A percentile compares a stretch with the other conserved stretches of the same genome.
Evolutionary conservation across 1,140 invertebrate genomes (phyloP).

Genomic region (Cotesia chilonis): DNA sequence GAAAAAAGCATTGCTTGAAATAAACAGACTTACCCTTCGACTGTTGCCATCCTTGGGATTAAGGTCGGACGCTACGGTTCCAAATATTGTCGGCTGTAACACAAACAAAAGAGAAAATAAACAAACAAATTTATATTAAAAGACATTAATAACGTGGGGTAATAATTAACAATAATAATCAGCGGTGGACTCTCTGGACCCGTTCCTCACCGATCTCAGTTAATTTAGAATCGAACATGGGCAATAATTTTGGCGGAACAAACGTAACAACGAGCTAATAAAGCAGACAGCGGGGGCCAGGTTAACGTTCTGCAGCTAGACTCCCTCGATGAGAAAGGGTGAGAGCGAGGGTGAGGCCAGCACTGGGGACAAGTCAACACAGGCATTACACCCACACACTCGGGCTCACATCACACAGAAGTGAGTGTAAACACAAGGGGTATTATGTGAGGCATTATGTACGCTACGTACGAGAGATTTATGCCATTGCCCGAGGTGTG

Average conservation of each 20-base stretch:
- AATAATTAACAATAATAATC: not conserved
- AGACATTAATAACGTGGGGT: not conserved
- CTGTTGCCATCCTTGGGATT: slow-evolving; percentile 69
- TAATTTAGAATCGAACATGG: slow-evolving; percentile 10
- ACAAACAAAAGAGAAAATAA: slow-evolving; percentile 44
- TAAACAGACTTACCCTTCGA: slow-evolving; percentile 65
- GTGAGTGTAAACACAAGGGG: slow-evolving; percentile 25
- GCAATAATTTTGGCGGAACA: slow-evolving; percentile 20
- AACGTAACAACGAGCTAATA: slow-evolving; percentile 7
- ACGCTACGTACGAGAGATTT: slow-evolving; percentile 21
- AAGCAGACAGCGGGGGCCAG: not conserved
- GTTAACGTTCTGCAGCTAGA: slow-evolving; percentile 10
- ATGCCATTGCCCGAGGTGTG: slow-evolving; percentile 19
- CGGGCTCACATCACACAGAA: not conserved
- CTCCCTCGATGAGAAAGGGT: too few species aligned
- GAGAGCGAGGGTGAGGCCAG: not conserved
- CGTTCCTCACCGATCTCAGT: slow-evolving; percentile 1
- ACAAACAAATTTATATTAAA: slow-evolving; percentile 8
- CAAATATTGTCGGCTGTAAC: slow-evolving; percentile 73
- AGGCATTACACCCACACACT: not conserved
- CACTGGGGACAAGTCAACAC: slow-evolving; percentile 17
- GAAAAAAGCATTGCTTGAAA: too few species aligned
- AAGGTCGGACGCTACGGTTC: slow-evolving; percentile 70
- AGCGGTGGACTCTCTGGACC: not conserved
- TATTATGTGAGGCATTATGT: slow-evolving; percentile 31